Conservation (phyloP, 2,888 invertebrate species). For the Blera fallax region DNA sequence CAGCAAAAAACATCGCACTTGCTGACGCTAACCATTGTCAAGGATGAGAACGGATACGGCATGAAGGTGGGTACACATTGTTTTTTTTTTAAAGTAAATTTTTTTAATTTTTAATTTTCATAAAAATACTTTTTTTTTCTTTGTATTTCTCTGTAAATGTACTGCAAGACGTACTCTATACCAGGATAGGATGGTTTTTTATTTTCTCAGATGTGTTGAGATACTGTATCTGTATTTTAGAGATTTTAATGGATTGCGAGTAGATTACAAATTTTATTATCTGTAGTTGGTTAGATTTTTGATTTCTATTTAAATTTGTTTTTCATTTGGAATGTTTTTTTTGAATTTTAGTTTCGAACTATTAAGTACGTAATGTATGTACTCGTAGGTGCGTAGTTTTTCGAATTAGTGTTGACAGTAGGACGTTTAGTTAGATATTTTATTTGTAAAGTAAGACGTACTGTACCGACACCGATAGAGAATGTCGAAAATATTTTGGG, state of each 20-base stretch:
- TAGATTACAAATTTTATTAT: not conserved
- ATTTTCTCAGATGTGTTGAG: not conserved
- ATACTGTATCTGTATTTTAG: not conserved
- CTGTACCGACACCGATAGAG: too few relatives aligned
- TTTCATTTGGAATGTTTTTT: not conserved
- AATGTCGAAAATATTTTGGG: too few relatives aligned
- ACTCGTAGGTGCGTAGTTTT: too few relatives aligned
- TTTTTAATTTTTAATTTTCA: not conserved
- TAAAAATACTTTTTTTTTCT: conserved; percentile 10
- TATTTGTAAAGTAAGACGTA: too few relatives aligned
- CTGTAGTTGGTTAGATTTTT: not conserved
- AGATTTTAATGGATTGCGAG: not conserved
- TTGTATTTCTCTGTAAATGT: not conserved
- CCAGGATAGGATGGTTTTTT: not conserved
- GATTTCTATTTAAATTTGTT: not conserved
- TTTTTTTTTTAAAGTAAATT: not conserved
- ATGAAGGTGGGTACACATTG: conserved; percentile 79
- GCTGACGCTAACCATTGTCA: conserved; percentile 81
- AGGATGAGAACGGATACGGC: conserved; percentile 82
- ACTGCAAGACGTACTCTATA: not conserved
- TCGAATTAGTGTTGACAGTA: too few relatives aligned
- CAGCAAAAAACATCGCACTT: conserved; percentile 80
- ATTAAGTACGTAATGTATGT: too few relatives aligned
- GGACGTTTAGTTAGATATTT: too few relatives aligned
- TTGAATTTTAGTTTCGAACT: not conserved